Base-by-base conservation (phyloP, 2,888 invertebrate genomes). In the Operophtera brumata region DNA sequence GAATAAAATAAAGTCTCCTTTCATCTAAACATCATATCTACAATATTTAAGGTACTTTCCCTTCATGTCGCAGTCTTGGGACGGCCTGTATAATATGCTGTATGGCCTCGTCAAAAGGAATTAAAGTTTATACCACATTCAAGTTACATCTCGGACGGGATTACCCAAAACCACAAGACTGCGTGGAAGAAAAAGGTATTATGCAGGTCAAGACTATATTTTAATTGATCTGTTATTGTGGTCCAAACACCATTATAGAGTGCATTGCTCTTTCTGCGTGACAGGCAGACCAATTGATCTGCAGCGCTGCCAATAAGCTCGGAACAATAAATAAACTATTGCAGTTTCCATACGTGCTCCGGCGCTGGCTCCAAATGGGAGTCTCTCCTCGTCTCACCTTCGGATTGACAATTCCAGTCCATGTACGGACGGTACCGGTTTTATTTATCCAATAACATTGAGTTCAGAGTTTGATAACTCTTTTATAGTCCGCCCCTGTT, bases 401-500 rank as follows among this genome's bases (percentile, higher is more conserved):
- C 52, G 35, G 43, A 54, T 48, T 42, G 45, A 34, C 45, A 41
- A 51, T 51, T 57, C 45, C 37, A 48, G 13, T 43, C 35, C 48
- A 42, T 45, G 42, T 41, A 48, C 20, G 45, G 39, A 52, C 47
- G 30, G 47, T 51, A 20, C 52, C 48, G 34, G 56, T 53, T 57
- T 52, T 57, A 57, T 57, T 57, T 41, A 53, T 48, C 45, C 52
- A 57, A 56, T 56, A 56, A 57, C 52, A 52, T 52, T 34, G 52
- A 52, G 40, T 48, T 52, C 45, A 26, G 45, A 52, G 48, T 52
- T 52, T 45, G 45, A 48, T 52, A 57, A 52, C 52, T 45, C 44
- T 57, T 57, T 52, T 57, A 57, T 53, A 6, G 57, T 47, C 12
- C 34, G 20, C 40, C 20, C 25, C 37, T n/a, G 26, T 46, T 41